phyloP scores from a whole-genome alignment of 2,113 vertebrate genomes.

The Mustelus asterias region DNA sequence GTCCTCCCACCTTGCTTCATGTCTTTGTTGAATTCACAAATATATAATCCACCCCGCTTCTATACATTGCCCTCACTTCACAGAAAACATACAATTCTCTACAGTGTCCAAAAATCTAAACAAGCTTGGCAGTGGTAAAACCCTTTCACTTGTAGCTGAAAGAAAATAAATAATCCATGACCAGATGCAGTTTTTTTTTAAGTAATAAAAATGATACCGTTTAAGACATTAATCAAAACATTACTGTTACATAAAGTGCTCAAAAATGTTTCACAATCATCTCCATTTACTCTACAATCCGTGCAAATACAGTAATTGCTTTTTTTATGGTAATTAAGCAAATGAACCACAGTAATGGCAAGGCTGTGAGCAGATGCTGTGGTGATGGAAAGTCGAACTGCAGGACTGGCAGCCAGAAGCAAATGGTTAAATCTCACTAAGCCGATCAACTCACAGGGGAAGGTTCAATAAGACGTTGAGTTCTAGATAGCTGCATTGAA shows the following conservation, averaged over 20 bases:
- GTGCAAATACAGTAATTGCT: neutral
- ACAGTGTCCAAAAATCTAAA: neutral
- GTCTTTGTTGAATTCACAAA: neutral
- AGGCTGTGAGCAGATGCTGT: neutral
- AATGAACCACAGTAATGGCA: neutral
- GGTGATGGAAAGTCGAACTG: neutral
- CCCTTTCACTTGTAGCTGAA: neutral
- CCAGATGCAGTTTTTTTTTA: constrained; percentile 17
- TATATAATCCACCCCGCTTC: neutral
- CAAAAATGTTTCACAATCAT: constrained; percentile 29
- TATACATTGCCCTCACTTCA: neutral
- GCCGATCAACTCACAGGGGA: neutral
- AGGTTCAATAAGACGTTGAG: neutral
- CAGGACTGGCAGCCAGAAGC: neutral
- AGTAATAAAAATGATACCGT: constrained; percentile 4
- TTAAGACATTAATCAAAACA: constrained; percentile 26
- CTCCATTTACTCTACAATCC: constrained; percentile 9
- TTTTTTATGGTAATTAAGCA: neutral
- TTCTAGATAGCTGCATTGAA: neutral
- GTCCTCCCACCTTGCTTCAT: neutral
- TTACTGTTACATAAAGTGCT: constrained; percentile 31
- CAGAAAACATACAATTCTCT: neutral
- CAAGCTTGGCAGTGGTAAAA: neutral
- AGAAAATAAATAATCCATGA: constrained; percentile 31
- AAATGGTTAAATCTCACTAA: neutral